Evolutionary conservation across 2,797 vertebrate species (phyloP), one percentile per base, ranked within the genome.

Genomic region (Silurus lanzhouensis): DNA sequence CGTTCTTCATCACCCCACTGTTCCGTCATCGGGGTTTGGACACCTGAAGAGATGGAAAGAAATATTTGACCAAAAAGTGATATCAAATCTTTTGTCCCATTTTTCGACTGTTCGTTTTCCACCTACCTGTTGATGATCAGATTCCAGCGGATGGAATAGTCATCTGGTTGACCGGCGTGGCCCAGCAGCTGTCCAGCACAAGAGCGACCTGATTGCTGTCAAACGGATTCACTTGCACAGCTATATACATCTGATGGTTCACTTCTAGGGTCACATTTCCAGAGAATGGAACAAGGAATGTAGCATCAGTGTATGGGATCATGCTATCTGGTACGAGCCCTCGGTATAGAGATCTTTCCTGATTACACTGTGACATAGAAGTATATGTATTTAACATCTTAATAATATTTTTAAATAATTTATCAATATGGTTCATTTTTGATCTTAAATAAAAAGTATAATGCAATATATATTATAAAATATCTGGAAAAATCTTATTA

Each of bases 121-220:
- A 72, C 90, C 91, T 93, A 94, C 94, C 91, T 87, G 48, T 77
- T 61, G 27, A 0, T 76, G 0, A 95, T 91, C 77, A 95, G 93
- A 89, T 93, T 86, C 93, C 93, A 87, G 78, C 8, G 67, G 6
- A 20, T 63, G 2, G 72, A 57, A 74, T 88, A 81, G 81, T 55
- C 70, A 0, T 1, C 0, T 85, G 0, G 20, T 91, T 91, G 10
- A 91, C 60, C 0, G 94, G 94, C 0, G 94, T 95, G 2, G 94
- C 93, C 94, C 94, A 95, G 44, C 94, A 95, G 1, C 86, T 89
- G 22, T 93, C 92, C 64, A 95, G 27, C 52, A 94, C 75, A 3
- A 87, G 87, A 58, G 93, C 85, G 55, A 94, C 88, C 82, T 91
- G 78, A 7, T 64, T 44, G 78, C 93, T 91, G 12, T 52, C 48